Conservation (phyloP, 2,113 vertebrate species). For the Kobus ellipsiprymnus region DNA sequence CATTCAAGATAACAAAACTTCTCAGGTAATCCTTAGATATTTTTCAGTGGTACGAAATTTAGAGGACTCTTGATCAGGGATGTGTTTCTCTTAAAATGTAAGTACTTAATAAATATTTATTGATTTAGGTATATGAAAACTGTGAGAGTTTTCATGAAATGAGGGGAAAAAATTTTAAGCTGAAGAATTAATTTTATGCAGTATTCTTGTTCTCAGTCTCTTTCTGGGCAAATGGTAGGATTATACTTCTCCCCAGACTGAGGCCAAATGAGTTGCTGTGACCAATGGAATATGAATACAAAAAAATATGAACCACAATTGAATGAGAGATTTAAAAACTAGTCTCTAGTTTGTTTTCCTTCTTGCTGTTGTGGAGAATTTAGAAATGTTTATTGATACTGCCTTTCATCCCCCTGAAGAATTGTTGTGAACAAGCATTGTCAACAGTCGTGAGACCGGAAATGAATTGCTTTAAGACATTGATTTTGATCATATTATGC, state of each 20-base stretch:
- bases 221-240: not conserved
- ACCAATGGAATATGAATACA: rapidly evolving
- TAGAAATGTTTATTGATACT: not conserved
- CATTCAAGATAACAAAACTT: not conserved
- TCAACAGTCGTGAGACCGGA: not conserved
- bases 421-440: not conserved
- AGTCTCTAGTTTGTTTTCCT: rapidly evolving
- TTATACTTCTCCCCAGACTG: not conserved
- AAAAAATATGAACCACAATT: not conserved
- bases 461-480: not conserved
- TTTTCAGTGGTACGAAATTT: not conserved
- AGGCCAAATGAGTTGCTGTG: not conserved
- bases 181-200: not conserved
- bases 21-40: not conserved
- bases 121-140: not conserved
- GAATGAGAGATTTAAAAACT: not conserved
- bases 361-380: not conserved
- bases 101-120: not conserved
- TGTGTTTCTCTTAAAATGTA: not conserved
- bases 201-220: not conserved
- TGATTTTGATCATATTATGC: not conserved
- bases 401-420: not conserved
- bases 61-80: not conserved
- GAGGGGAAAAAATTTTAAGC: not conserved
- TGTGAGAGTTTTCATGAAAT: not conserved